Evolutionary conservation across 1,140 invertebrate genomes (phyloP).

Genomic region (Ips nitidus): DNA sequence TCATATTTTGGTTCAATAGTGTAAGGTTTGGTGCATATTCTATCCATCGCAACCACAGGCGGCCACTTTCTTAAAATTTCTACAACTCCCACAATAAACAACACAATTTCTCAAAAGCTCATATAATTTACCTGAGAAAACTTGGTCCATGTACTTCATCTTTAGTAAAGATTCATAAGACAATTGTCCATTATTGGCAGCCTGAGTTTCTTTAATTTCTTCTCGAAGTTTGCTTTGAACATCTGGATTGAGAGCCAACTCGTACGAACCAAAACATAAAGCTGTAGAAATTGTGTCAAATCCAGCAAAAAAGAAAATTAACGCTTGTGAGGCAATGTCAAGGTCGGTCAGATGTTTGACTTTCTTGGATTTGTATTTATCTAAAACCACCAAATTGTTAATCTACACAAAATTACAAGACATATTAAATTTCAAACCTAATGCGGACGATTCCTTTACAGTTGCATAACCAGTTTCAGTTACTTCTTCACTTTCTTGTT

Average conservation of each 20-base stretch:
- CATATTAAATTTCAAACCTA: background rate
- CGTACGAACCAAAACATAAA: conserved; percentile 48
- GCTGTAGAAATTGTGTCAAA: conserved; percentile 49
- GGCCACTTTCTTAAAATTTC: conserved; percentile 64
- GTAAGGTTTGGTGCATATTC: conserved; percentile 56
- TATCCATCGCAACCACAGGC: conserved; percentile 52
- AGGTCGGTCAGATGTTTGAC: conserved; percentile 38
- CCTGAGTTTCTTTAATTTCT: conserved; percentile 42
- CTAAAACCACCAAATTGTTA: no score
- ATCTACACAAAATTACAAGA: background rate
- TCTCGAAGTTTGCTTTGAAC: conserved; percentile 52
- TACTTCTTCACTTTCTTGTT: background rate
- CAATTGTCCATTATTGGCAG: conserved; percentile 36
- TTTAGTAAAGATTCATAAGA: conserved; percentile 49
- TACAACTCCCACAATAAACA: conserved; percentile 35
- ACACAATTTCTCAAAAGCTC: background rate
- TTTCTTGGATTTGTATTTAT: conserved; percentile 30
- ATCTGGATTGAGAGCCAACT: conserved; percentile 58
- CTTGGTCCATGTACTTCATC: conserved; percentile 54
- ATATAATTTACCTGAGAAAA: conserved; percentile 27
- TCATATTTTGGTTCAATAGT: conserved; percentile 46
- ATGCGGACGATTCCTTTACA: conserved; percentile 17
- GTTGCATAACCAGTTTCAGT: conserved; percentile 25
- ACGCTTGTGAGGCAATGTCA: conserved; percentile 49
- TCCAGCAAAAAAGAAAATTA: conserved; percentile 53